Percentiles rank a stretch among this genome's conserved stretches.
These are phyloP conservation scores for Drosophila ogumai DNA, from an alignment of 1,140 invertebrate species.

Conservation along the genomic window DNA sequence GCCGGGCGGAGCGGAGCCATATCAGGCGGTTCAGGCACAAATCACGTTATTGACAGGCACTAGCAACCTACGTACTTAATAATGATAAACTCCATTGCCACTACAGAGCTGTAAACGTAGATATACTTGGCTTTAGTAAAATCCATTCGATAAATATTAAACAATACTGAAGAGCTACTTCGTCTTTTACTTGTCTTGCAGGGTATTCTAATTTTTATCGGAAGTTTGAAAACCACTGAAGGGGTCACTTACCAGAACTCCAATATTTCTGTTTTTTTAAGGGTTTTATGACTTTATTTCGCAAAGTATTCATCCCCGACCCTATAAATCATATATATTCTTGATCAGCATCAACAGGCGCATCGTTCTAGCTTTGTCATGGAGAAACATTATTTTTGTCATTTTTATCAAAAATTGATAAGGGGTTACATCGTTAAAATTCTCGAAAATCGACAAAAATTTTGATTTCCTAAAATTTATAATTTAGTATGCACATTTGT, in stretches of 20 bases:
- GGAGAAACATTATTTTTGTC: no score
- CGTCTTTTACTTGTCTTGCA: not conserved
- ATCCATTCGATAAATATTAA: slow-evolving; percentile 50
- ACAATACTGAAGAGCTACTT: slow-evolving; percentile 19
- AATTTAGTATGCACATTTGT: no score
- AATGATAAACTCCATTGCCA: slow-evolving; percentile 64
- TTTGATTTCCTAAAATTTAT: no score
- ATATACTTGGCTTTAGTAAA: slow-evolving; percentile 62
- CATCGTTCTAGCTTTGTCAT: no score
- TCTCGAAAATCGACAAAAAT: no score
- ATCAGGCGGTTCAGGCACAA: slow-evolving; percentile 57
- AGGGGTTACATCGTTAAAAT: no score
- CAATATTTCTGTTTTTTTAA: no score
- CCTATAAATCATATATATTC: not conserved
- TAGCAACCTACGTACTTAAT: slow-evolving; percentile 57
- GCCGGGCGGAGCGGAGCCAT: slow-evolving; percentile 22
- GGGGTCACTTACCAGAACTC: not conserved
- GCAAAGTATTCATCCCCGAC: not conserved
- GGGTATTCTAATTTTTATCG: not conserved
- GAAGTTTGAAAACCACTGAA: not conserved
- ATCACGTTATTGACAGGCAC: slow-evolving; percentile 76
- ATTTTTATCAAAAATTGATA: no score
- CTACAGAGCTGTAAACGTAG: slow-evolving; percentile 55
- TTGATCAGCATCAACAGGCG: not conserved
- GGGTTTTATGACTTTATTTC: no score